A percentile compares a stretch with the other conserved stretches of the same genome.
These are phyloP conservation scores for Pseudopodoces humilis DNA, from an alignment of 2,113 vertebrate species.

Conservation along the genomic window DNA sequence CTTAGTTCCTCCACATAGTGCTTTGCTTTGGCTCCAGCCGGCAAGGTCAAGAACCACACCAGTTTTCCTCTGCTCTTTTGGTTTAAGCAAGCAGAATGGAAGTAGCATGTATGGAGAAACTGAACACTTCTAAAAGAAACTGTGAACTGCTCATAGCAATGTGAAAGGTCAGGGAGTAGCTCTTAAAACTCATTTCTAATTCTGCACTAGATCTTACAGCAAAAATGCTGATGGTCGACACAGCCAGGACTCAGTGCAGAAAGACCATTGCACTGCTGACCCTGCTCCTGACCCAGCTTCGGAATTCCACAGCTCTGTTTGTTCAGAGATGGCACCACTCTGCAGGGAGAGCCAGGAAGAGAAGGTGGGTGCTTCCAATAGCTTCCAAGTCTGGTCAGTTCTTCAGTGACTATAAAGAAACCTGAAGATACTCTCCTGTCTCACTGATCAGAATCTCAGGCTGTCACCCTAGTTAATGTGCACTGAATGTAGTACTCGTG, in stretches of 20 bases:
- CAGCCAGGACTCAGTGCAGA: slow-evolving; percentile 58
- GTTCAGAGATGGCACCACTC: slow-evolving; percentile 12
- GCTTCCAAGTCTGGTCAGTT: not conserved
- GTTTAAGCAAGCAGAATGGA: not conserved
- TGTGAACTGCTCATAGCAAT: not conserved
- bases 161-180: not conserved
- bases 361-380: slow-evolving; percentile 31
- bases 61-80: not conserved
- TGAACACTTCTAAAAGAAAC: not conserved
- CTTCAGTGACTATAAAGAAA: not conserved
- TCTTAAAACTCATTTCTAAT: not conserved
- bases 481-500: not conserved
- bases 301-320: not conserved
- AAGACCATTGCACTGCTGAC: not conserved
- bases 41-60: not conserved
- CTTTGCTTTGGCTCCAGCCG: not conserved
- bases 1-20: not conserved
- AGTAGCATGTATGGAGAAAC: not conserved
- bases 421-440: not conserved
- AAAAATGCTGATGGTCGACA: slow-evolving; percentile 58
- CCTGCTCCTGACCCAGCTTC: not conserved
- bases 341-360: slow-evolving; percentile 46
- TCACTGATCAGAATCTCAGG: not conserved
- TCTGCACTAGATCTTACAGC: slow-evolving; percentile 68
- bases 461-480: not conserved